phyloP scores from a whole-genome alignment of 2,888 invertebrate genomes.

The Microplitis deprimator region DNA sequence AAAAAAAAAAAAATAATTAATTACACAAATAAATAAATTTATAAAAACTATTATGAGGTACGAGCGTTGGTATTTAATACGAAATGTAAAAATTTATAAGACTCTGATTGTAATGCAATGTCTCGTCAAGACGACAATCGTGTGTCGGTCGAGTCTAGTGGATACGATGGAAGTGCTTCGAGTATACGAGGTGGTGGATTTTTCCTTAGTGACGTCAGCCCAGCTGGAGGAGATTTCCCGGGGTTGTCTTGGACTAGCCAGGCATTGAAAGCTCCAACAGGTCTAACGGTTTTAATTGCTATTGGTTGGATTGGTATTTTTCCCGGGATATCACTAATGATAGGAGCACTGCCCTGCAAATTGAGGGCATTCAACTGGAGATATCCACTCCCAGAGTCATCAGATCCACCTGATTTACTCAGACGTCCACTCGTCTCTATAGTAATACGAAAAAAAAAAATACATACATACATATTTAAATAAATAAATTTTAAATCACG shows the following conservation, averaged over 20 bases:
- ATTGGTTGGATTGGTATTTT: slow-evolving; percentile 47
- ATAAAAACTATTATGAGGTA: background rate
- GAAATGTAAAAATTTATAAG: slow-evolving; percentile 32
- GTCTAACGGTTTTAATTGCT: slow-evolving; percentile 42
- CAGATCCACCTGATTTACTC: slow-evolving; percentile 67
- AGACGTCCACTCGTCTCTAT: slow-evolving; percentile 60
- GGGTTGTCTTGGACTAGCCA: slow-evolving; percentile 59
- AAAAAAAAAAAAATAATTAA: background rate
- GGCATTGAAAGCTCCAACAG: slow-evolving; percentile 51
- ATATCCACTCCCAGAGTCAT: slow-evolving; percentile 57
- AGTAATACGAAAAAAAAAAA: slow-evolving; percentile 7
- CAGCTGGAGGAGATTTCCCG: slow-evolving; percentile 34
- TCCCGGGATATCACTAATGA: slow-evolving; percentile 49
- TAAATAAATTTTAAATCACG: slow-evolving; percentile 5
- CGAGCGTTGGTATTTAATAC: background rate
- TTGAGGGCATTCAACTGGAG: slow-evolving; percentile 62
- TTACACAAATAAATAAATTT: background rate
- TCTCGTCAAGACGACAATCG: slow-evolving; percentile 48
- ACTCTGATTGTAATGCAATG: background rate
- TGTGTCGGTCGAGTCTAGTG: slow-evolving; percentile 47
- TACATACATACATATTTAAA: background rate
- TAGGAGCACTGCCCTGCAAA: slow-evolving; percentile 60
- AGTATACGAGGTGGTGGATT: slow-evolving; percentile 67
- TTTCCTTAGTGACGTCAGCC: slow-evolving; percentile 51
- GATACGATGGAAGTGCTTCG: slow-evolving; percentile 66